Percentiles rank a stretch among this genome's conserved stretches.
Evolutionary conservation across 2,888 invertebrate genomes (phyloP).

Genomic region (Oegoconia quadripuncta): DNA sequence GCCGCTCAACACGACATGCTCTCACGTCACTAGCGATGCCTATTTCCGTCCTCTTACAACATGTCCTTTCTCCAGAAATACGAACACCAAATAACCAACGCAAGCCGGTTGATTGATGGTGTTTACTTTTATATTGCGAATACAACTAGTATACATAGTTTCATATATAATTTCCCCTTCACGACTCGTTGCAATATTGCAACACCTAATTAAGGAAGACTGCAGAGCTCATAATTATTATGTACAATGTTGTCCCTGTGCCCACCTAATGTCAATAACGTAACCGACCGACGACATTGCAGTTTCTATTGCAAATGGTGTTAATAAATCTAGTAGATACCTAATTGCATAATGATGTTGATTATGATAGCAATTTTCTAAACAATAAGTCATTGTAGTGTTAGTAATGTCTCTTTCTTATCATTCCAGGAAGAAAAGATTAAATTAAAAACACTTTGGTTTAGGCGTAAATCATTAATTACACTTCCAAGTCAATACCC

Average conservation of each 20-base stretch:
- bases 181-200: constrained; percentile 6
- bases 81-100: constrained; percentile 17
- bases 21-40: constrained; percentile 60
- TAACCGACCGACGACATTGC: too few species aligned
- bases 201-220: constrained; percentile 10
- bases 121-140: constrained; percentile 18
- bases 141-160: constrained; percentile 9
- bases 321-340: too few species aligned
- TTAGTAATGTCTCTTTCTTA: too few species aligned
- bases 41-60: constrained; percentile 49
- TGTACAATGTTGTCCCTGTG: background rate
- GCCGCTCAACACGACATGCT: constrained; percentile 17
- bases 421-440: too few species aligned
- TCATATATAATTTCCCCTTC: constrained; percentile 12
- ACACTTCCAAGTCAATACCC: too few species aligned
- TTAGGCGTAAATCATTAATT: too few species aligned
- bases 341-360: too few species aligned
- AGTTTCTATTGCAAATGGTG: too few species aligned
- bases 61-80: constrained; percentile 64
- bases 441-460: too few species aligned
- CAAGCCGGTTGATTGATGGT: constrained; percentile 20
- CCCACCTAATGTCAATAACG: background rate
- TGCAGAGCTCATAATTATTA: constrained; percentile 1
- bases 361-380: too few species aligned
- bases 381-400: too few species aligned